Conservation (phyloP, 2,797 vertebrate genomes). For the Poeciliopsis paucimaculata region DNA sequence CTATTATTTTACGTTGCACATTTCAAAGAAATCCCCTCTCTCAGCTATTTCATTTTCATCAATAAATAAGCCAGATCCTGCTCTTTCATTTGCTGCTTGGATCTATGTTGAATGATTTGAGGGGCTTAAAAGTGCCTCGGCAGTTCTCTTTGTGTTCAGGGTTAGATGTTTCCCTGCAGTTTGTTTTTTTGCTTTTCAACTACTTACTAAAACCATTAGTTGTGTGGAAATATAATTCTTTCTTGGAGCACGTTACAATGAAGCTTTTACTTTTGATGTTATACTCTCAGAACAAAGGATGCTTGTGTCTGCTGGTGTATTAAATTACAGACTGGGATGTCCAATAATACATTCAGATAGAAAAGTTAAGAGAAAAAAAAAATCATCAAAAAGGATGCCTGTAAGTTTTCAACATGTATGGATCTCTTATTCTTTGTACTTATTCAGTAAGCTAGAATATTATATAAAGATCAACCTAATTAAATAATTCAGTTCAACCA, state of each 20-base stretch:
- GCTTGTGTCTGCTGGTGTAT: slow-evolving; percentile 49
- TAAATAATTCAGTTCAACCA: not conserved
- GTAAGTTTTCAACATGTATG: slow-evolving; percentile 24
- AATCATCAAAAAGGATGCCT: slow-evolving; percentile 28
- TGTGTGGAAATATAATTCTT: slow-evolving; percentile 67
- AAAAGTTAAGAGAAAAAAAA: slow-evolving; percentile 34
- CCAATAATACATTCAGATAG: slow-evolving; percentile 46
- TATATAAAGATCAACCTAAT: not conserved
- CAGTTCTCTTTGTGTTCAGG: slow-evolving; percentile 77
- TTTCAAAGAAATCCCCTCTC: slow-evolving; percentile 77
- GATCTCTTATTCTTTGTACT: slow-evolving; percentile 19
- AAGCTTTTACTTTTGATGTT: slow-evolving; percentile 71
- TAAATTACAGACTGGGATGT: slow-evolving; percentile 61
- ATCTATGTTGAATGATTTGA: slow-evolving; percentile 76
- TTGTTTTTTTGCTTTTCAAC: slow-evolving; percentile 74
- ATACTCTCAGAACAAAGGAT: slow-evolving; percentile 65
- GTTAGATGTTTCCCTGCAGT: slow-evolving; percentile 77
- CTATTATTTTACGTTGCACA: slow-evolving; percentile 72
- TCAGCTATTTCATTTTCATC: slow-evolving; percentile 79
- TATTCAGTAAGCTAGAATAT: not conserved
- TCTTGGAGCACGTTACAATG: slow-evolving; percentile 60
- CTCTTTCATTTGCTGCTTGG: slow-evolving; percentile 68
- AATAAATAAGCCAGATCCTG: slow-evolving; percentile 78
- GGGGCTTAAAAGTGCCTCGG: slow-evolving; percentile 70
- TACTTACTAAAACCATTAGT: slow-evolving; percentile 71